phyloP scores from a whole-genome alignment of 2,113 vertebrate species.

The Hepsetus odoe region DNA sequence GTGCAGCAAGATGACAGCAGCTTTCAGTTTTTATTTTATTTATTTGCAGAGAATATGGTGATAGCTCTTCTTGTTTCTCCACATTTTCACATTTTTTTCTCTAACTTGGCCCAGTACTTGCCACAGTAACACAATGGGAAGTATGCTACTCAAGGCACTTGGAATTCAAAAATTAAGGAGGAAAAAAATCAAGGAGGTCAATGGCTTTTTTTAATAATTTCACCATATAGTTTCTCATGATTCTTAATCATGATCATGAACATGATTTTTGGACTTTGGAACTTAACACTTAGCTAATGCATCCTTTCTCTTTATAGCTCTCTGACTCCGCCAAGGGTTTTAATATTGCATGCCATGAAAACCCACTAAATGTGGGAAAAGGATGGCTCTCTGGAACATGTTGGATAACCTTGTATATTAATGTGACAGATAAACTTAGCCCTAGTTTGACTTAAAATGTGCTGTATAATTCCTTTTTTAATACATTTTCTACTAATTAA shows the following conservation, averaged over 20 bases:
- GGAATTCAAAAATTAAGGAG: too few relatives aligned
- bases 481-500: conserved; percentile 99
- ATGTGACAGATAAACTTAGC: conserved; percentile 88
- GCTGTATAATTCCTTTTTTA: conserved; percentile 99
- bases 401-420: conserved; percentile 80
- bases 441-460: conserved; percentile 93
- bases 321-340: conserved; percentile 30
- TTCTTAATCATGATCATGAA: too few relatives aligned
- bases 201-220: neutral
- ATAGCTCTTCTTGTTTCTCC: conserved; percentile 9
- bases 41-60: conserved; percentile 38
- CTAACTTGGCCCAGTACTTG: neutral
- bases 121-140: conserved; percentile 23
- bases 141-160: conserved; percentile 11
- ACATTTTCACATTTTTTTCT: neutral
- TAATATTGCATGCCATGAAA: conserved; percentile 65
- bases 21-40: conserved; percentile 40
- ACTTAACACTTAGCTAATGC: neutral
- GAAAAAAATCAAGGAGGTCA: too few relatives aligned
- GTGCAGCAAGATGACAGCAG: neutral
- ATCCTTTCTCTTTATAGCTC: conserved; percentile 35
- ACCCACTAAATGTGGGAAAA: conserved; percentile 62
- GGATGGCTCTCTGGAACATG: conserved; percentile 65
- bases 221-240: neutral
- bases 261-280: conserved; percentile 8